phyloP scores from a whole-genome alignment of 2,113 vertebrate species.

The Lycocorax pyrrhopterus region DNA sequence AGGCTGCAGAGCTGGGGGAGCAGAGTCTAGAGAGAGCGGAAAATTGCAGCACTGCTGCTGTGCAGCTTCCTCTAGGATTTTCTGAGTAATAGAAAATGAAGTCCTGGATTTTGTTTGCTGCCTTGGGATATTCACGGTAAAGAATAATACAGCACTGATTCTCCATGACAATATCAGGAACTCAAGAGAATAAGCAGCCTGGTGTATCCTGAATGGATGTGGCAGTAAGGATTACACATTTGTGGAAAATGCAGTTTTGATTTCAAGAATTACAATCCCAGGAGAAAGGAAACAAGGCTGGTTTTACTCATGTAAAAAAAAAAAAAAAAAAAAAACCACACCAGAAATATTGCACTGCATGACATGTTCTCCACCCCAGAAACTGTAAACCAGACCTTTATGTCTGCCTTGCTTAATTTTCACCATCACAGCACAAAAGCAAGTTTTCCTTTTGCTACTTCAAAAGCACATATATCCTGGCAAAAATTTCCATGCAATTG shows the following conservation, averaged over 20 bases:
- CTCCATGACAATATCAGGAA: not conserved
- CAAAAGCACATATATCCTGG: not conserved
- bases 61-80: not conserved
- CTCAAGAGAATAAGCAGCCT: not conserved
- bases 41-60: not conserved
- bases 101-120: not conserved
- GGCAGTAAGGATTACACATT: not conserved
- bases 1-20: not conserved
- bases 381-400: not conserved
- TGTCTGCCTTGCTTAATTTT: not conserved
- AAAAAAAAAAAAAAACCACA: too few species aligned
- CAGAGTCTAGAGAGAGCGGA: not conserved
- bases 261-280: not conserved
- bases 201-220: not conserved
- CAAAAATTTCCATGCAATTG: not conserved
- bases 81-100: not conserved
- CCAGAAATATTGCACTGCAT: not conserved
- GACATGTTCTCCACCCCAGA: not conserved
- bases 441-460: not conserved
- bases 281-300: not conserved
- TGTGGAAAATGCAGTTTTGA: not conserved
- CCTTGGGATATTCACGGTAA: not conserved
- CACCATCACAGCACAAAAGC: not conserved
- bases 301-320: not conserved
- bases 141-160: not conserved